Evolutionary conservation across 2,888 invertebrate species (phyloP).

Genomic region (Chrysolina americana): DNA sequence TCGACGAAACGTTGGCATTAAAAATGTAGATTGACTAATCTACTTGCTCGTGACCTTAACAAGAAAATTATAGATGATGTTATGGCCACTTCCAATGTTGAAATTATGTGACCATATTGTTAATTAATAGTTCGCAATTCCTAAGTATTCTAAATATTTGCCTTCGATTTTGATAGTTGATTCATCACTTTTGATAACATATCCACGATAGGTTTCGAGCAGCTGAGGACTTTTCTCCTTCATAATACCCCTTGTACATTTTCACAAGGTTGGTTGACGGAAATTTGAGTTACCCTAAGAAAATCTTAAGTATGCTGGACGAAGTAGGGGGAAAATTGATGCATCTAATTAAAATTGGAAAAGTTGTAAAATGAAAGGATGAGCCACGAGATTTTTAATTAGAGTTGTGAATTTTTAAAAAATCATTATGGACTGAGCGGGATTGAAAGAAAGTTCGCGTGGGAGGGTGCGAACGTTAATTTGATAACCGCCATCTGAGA

Average conservation of each 20-base stretch:
- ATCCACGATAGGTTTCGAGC: too few species aligned
- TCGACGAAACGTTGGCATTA: too few species aligned
- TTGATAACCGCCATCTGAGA: not conserved
- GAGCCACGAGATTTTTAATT: constrained; percentile 10
- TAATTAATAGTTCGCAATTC: too few species aligned
- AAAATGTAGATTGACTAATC: too few species aligned
- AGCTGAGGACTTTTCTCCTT: too few species aligned
- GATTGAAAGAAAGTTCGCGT: not conserved
- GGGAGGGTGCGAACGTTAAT: not conserved
- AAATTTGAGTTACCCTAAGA: not conserved
- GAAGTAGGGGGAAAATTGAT: not conserved
- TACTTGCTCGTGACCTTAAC: too few species aligned
- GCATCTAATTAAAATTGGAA: constrained; percentile 9
- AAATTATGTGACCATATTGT: too few species aligned
- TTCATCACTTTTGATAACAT: too few species aligned
- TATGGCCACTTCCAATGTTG: too few species aligned
- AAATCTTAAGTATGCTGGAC: not conserved
- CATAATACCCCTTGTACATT: not conserved
- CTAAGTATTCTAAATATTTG: too few species aligned
- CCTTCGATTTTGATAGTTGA: too few species aligned
- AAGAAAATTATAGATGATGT: too few species aligned
- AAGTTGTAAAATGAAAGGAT: constrained; percentile 2
- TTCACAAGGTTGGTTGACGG: not conserved
- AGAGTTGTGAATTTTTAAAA: not conserved
- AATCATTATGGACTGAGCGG: not conserved